Base-by-base conservation (phyloP, 2,888 invertebrate genomes). In the Cerastis rubricosa region DNA sequence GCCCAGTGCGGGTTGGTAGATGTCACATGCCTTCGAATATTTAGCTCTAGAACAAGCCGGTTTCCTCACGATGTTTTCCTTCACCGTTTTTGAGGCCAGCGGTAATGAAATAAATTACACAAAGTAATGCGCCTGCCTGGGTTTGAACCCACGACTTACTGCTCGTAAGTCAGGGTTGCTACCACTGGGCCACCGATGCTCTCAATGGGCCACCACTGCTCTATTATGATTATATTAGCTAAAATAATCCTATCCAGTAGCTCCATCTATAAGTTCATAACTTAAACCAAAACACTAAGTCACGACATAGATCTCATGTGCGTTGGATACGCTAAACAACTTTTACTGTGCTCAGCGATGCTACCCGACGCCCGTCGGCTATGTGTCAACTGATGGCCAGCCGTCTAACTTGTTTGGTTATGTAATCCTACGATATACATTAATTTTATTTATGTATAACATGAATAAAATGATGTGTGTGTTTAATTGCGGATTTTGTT, bases 321-420 rank as follows among this genome's bases (percentile, higher is more conserved):
- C 74, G 76, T 71, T 85, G 83, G 88, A 85, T 89, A 84, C 81
- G 72, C 83, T 84, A 89, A 88, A 89, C 90, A 90, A 91, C 91
- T 91, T 91, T 91, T 91, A 91, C 91, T 85, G 88, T 85, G 89
- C 90, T 84, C 81, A 47, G 76, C 22, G 69, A 83, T 75, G 78
- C 79, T 81, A 84, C 83, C 72, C 84, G 66, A 49, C 47, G 83
- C 80, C 85, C 80, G 79, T 67, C 45, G 78, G 67, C 75, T 76
- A 69, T 78, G 71, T 88, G 88, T 88, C 88, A 88, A 86, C 87
- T 75, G 85, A 83, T 85, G 81, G 65, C 47, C 80, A 74, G 49
- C 49, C 49, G 73, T 69, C 76, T 45, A 57, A 72, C 81, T 64
- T 71, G 78, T 82, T 81, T 68, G 25, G 22, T 83, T 81, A 81